phyloP scores from a whole-genome alignment of 2,797 vertebrate genomes.

The Linurgus olivaceus region DNA sequence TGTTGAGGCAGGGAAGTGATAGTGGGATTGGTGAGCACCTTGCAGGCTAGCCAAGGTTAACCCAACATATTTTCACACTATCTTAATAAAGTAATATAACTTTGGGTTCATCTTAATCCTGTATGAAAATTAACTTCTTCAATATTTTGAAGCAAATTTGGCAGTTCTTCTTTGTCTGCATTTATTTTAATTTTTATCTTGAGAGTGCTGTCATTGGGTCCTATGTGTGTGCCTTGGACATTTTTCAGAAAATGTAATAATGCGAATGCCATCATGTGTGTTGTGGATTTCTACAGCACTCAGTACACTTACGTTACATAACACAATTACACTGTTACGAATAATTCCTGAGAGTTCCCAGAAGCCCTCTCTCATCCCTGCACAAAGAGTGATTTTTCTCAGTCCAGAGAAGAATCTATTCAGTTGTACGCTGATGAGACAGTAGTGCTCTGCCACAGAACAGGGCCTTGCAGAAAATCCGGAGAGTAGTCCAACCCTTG shows the following conservation, averaged over 20 bases:
- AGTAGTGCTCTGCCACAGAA: background rate
- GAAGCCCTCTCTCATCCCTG: background rate
- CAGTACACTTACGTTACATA: background rate
- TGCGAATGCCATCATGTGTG: background rate
- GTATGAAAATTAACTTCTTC: background rate
- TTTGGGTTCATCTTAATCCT: background rate
- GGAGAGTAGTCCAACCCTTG: background rate
- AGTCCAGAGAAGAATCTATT: background rate
- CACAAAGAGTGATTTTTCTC: background rate
- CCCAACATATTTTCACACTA: background rate
- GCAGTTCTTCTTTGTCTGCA: background rate
- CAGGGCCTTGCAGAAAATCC: background rate
- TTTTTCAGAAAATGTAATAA: background rate
- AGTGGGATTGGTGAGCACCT: background rate
- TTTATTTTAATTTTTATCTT: background rate
- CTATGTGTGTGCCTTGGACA: background rate
- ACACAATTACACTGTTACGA: background rate
- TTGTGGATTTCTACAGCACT: background rate
- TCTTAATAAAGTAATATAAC: background rate
- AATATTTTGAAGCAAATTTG: background rate
- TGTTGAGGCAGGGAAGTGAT: background rate
- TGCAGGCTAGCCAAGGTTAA: background rate
- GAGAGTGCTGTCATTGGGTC: background rate
- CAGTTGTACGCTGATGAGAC: background rate
- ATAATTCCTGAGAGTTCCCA: background rate